phyloP scores from a whole-genome alignment of 1,140 invertebrate genomes.

The Trichogramma pretiosum region DNA sequence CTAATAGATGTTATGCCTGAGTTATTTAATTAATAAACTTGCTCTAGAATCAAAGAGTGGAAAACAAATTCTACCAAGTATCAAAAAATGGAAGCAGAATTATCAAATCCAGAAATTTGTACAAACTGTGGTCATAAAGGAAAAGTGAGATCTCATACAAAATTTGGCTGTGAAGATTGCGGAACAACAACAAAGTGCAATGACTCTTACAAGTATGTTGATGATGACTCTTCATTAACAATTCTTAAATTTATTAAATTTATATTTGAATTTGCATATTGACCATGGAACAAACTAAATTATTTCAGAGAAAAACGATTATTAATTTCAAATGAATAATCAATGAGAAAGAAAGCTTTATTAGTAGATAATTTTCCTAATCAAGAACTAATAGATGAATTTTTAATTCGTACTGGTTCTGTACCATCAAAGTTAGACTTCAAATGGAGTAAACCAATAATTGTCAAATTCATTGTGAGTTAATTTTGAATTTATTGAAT shows the following conservation, averaged over 20 bases:
- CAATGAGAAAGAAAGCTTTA: slow-evolving; percentile 60
- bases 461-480: slow-evolving; percentile 58
- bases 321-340: slow-evolving; percentile 58
- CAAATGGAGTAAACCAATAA: slow-evolving; percentile 57
- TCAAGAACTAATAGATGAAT: slow-evolving; percentile 67
- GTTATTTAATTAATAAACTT: too few relatives aligned
- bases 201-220: slow-evolving; percentile 53
- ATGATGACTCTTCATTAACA: too few relatives aligned
- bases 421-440: slow-evolving; percentile 45
- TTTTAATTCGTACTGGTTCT: slow-evolving; percentile 48
- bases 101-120: slow-evolving; percentile 52
- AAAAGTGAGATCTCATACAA: slow-evolving; percentile 49
- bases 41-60: slow-evolving; percentile 55
- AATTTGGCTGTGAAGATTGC: slow-evolving; percentile 56
- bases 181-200: slow-evolving; percentile 51
- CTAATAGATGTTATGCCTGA: too few relatives aligned
- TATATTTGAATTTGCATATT: too few relatives aligned
- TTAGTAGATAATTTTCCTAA: slow-evolving; percentile 57
- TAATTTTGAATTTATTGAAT: slow-evolving; percentile 3
- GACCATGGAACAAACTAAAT: too few relatives aligned
- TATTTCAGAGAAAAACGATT: slow-evolving; percentile 49
- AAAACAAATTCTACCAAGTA: slow-evolving; percentile 43
- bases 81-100: slow-evolving; percentile 44
- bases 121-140: slow-evolving; percentile 61
- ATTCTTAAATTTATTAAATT: slow-evolving; percentile 14